A percentile compares a stretch with the other conserved stretches of the same genome.
Conservation (phyloP, 92 coral and sea anemone genomes). For the Virgularia gustaviana region DNA sequence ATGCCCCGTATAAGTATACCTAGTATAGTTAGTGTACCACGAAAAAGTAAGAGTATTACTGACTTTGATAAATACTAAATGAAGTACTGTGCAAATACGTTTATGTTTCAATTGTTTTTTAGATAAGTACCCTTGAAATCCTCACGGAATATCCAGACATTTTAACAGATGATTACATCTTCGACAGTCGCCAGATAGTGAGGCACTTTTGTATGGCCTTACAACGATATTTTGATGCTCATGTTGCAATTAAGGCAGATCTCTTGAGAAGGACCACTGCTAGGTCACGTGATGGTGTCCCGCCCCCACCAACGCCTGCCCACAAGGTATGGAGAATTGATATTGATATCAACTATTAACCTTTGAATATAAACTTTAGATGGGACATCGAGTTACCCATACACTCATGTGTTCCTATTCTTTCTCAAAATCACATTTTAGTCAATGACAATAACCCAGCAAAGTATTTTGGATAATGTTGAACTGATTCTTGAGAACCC, state of each 20-base stretch:
- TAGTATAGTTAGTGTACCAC: no score
- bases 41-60: no score
- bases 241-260: slow-evolving; percentile 75
- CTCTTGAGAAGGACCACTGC: slow-evolving; percentile 73
- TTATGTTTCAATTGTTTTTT: no score
- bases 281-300: slow-evolving; percentile 68
- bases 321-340: slow-evolving; percentile 67
- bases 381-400: no score
- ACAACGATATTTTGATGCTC: slow-evolving; percentile 89
- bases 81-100: no score
- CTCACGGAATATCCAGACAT: slow-evolving; percentile 84
- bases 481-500: slow-evolving; percentile 74
- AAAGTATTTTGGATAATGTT: slow-evolving; percentile 70
- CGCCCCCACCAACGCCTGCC: slow-evolving; percentile 84
- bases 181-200: slow-evolving; percentile 90
- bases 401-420: no score
- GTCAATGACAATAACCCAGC: slow-evolving; percentile 72
- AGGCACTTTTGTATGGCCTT: slow-evolving; percentile 90
- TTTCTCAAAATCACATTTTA: background rate
- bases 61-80: no score
- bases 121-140: slow-evolving; percentile 90
- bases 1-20: background rate
- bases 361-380: background rate
- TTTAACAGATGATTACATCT: slow-evolving; percentile 87
- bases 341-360: no score